These are phyloP conservation scores for Paramormyrops kingsleyae DNA, from an alignment of 2,113 vertebrate species.

Conservation along the genomic window DNA sequence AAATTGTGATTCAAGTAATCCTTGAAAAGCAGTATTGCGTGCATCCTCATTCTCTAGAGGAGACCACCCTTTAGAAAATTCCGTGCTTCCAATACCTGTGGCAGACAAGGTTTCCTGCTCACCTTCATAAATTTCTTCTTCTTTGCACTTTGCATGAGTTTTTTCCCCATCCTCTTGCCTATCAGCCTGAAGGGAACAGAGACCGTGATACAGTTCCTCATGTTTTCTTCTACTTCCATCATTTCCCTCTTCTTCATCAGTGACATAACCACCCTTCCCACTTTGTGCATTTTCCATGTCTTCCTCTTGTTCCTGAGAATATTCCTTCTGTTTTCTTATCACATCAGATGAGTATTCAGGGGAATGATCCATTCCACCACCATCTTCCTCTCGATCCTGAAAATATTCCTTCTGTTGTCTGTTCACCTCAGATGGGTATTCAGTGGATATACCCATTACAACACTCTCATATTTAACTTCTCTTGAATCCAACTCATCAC, in stretches of 20 bases:
- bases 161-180: not conserved
- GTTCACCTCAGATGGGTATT: constrained; percentile 23
- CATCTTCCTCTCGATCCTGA: constrained; percentile 27
- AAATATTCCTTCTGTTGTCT: not conserved
- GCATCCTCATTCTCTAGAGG: constrained; percentile 26
- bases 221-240: not conserved
- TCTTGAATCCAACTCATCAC: constrained; percentile 13
- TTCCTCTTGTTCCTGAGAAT: constrained; percentile 32
- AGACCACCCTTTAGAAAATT: constrained; percentile 13
- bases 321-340: not conserved
- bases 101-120: not conserved
- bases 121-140: constrained; percentile 23
- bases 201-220: not conserved
- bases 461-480: constrained; percentile 24
- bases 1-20: constrained; percentile 1
- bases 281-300: constrained; percentile 24
- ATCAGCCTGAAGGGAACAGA: not conserved
- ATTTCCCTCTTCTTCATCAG: constrained; percentile 32
- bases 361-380: constrained; percentile 18
- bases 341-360: constrained; percentile 26
- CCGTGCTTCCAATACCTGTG: not conserved
- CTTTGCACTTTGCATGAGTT: constrained; percentile 15
- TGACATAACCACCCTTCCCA: constrained; percentile 30
- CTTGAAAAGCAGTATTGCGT: constrained; percentile 30
- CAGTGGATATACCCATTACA: constrained; percentile 15